These are phyloP conservation scores for Phenganax marumi DNA, from an alignment of 92 coral and sea anemone genomes.

Conservation along the genomic window DNA sequence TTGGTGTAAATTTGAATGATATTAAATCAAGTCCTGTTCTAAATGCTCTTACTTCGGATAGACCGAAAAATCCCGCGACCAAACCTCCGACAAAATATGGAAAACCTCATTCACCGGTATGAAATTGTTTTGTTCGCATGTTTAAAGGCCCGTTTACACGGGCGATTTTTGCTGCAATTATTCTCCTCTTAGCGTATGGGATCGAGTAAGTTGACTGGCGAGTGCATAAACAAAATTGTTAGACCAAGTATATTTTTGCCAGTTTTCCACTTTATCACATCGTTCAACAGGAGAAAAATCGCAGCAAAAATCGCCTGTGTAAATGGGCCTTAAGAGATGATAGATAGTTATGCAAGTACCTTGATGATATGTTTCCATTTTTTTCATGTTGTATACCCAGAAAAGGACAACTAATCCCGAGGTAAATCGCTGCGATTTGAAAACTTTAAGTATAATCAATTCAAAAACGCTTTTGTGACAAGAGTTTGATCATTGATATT, in stretches of 20 bases:
- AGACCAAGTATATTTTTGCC: no score
- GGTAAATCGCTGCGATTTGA: neutral
- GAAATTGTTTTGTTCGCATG: neutral
- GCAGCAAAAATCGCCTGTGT: no score
- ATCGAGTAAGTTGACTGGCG: no score
- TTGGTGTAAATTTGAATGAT: slow-evolving; percentile 57
- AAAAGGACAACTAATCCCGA: slow-evolving; percentile 9
- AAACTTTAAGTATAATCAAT: neutral
- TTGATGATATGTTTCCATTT: neutral
- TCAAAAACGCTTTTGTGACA: neutral
- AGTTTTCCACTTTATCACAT: no score
- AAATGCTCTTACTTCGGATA: slow-evolving; percentile 78
- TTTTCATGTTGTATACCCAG: slow-evolving; percentile 1
- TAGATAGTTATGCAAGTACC: neutral
- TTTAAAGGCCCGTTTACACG: no score
- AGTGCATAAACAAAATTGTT: no score
- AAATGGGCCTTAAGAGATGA: no score
- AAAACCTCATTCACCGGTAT: slow-evolving; percentile 32
- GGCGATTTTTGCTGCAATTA: no score
- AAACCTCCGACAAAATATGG: slow-evolving; percentile 66
- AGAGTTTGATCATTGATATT: neutral
- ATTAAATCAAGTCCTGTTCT: slow-evolving; percentile 61
- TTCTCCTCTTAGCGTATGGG: no score
- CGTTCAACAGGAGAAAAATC: no score
- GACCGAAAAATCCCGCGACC: slow-evolving; percentile 75